Conservation (phyloP, 2,113 vertebrate species). For the Kobus ellipsiprymnus region DNA sequence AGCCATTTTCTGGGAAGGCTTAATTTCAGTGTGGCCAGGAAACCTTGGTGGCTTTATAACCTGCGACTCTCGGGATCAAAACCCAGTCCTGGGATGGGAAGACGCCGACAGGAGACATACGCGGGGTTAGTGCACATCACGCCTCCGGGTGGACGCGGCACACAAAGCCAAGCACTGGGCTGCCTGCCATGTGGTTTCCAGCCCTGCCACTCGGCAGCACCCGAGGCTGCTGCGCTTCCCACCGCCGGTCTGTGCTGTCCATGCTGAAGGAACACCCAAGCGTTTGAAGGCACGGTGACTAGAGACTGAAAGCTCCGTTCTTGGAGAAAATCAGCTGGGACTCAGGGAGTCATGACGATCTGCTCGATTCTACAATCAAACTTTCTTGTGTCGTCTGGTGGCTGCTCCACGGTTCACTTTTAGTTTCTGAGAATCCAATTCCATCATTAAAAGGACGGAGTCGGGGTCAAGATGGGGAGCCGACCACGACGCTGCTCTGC, state of each 20-base stretch:
- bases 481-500: rapidly evolving
- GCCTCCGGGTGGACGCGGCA: rapidly evolving
- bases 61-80: neutral
- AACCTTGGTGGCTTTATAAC: neutral
- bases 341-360: neutral
- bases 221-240: rapidly evolving
- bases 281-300: neutral
- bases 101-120: rapidly evolving
- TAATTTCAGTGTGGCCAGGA: neutral
- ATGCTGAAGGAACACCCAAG: neutral
- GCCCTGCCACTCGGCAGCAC: neutral
- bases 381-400: neutral
- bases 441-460: neutral
- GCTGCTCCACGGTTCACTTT: neutral
- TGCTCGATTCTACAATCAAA: neutral
- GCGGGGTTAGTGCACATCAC: rapidly evolving
- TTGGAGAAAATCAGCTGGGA: neutral
- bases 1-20: neutral
- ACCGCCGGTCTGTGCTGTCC: rapidly evolving
- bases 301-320: neutral
- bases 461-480: neutral
- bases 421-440: neutral
- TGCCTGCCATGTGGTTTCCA: rapidly evolving
- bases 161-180: rapidly evolving
- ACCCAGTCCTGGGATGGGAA: neutral